Evolutionary conservation across 2,113 vertebrate genomes (phyloP).

Genomic region (Apus apus): DNA sequence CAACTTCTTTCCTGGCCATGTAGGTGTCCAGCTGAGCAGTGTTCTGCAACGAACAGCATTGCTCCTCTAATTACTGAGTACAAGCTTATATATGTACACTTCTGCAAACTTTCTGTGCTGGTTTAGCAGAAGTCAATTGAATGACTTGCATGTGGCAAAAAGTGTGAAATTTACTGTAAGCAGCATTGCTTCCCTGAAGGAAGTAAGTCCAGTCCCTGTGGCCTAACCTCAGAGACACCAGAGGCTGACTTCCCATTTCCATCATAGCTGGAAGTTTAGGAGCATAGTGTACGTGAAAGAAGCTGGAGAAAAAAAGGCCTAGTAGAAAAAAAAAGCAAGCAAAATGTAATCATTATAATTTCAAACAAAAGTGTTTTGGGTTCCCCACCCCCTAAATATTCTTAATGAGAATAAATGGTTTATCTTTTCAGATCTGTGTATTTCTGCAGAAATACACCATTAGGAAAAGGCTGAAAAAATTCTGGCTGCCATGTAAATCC

Average conservation of each 20-base stretch:
- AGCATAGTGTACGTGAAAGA: neutral
- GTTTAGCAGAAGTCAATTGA: neutral
- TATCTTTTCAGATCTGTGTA: neutral
- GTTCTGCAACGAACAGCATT: neutral
- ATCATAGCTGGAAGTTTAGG: neutral
- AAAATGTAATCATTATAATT: neutral
- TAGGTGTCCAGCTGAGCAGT: neutral
- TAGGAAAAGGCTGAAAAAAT: neutral
- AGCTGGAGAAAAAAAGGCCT: neutral
- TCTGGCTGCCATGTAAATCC: neutral
- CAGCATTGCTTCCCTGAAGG: neutral
- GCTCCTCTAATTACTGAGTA: neutral
- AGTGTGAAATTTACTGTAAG: neutral
- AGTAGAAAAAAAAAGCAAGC: neutral
- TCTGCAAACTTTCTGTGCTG: neutral
- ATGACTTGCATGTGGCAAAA: neutral
- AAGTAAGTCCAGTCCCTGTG: neutral
- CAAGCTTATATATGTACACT: neutral
- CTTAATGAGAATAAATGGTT: neutral
- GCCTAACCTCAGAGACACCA: neutral
- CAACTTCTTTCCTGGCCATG: neutral
- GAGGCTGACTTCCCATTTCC: neutral
- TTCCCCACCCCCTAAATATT: neutral
- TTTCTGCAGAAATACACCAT: neutral
- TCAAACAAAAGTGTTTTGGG: neutral